These are phyloP conservation scores for Choristoneura fumiferana DNA, from an alignment of 1,140 invertebrate genomes.

Conservation along the genomic window DNA sequence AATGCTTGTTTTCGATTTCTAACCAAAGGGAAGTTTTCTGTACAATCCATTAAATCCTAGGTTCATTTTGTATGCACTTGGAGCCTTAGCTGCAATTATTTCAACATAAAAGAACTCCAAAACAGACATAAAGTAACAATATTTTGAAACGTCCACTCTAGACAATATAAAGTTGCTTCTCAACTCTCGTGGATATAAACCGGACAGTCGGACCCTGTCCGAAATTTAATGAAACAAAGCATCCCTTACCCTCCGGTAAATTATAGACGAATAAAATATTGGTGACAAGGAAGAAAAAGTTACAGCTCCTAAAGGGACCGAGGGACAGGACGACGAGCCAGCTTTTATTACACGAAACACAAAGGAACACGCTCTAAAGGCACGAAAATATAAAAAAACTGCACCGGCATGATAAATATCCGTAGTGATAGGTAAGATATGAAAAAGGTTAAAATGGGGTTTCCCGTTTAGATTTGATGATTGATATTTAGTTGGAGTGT, in stretches of 20 bases:
- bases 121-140: background rate
- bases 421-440: background rate
- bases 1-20: too few relatives aligned
- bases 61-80: too few relatives aligned
- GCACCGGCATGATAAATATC: conserved; percentile 20
- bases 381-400: conserved; percentile 34
- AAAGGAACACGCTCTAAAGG: conserved; percentile 33
- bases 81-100: too few relatives aligned
- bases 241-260: conserved; percentile 27
- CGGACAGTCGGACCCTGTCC: conserved; percentile 14
- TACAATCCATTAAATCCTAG: too few relatives aligned
- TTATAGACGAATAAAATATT: conserved; percentile 43
- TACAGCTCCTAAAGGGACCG: conserved; percentile 34
- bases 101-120: too few relatives aligned
- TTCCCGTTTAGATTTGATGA: background rate
- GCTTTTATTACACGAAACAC: conserved; percentile 42
- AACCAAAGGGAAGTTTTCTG: too few relatives aligned
- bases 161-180: conserved; percentile 3
- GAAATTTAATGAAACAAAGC: conserved; percentile 42
- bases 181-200: background rate
- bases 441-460: background rate
- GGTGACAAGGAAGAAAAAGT: conserved; percentile 37
- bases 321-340: conserved; percentile 34
- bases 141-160: conserved; percentile 9
- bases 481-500: background rate